A percentile compares a stretch with the other conserved stretches of the same genome.
phyloP scores from a whole-genome alignment of 1,140 invertebrate species.

The Chelonus insularis region DNA sequence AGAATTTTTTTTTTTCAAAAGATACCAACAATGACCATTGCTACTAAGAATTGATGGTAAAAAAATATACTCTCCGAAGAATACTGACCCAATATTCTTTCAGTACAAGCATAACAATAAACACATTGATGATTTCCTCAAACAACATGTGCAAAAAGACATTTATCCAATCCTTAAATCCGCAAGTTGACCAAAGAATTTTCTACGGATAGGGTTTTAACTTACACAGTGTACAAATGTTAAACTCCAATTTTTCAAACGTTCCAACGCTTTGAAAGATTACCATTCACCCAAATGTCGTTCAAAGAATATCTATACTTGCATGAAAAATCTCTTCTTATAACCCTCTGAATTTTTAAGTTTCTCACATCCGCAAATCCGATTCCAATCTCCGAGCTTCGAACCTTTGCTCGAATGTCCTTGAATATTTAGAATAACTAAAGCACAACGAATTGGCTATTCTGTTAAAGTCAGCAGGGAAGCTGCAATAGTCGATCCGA shows the following conservation, averaged over 20 bases:
- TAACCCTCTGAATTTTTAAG: constrained; percentile 22
- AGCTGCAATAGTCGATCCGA: neutral
- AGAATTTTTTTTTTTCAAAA: no score
- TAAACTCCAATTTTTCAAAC: neutral
- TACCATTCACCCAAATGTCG: constrained; percentile 7
- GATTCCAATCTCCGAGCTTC: constrained; percentile 29
- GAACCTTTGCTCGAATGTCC: constrained; percentile 33
- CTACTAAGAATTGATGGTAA: no score
- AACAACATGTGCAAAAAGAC: neutral
- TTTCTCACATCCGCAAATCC: constrained; percentile 50
- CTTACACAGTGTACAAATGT: neutral
- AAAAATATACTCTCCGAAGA: no score
- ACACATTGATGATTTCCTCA: neutral
- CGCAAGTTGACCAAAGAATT: constrained; percentile 2
- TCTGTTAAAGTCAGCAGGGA: constrained; percentile 31
- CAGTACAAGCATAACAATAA: no score
- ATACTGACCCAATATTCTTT: no score
- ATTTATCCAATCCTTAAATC: neutral
- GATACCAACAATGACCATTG: no score
- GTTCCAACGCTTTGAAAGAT: neutral
- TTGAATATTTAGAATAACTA: constrained; percentile 44
- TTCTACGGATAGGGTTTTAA: constrained; percentile 6
- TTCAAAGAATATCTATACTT: neutral
- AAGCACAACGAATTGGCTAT: constrained; percentile 50
- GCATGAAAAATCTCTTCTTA: constrained; percentile 1